Percentiles rank a stretch among this genome's conserved stretches.
Evolutionary conservation across 2,113 vertebrate genomes (phyloP).

Genomic region (Sterrhoptilus dennistouni): DNA sequence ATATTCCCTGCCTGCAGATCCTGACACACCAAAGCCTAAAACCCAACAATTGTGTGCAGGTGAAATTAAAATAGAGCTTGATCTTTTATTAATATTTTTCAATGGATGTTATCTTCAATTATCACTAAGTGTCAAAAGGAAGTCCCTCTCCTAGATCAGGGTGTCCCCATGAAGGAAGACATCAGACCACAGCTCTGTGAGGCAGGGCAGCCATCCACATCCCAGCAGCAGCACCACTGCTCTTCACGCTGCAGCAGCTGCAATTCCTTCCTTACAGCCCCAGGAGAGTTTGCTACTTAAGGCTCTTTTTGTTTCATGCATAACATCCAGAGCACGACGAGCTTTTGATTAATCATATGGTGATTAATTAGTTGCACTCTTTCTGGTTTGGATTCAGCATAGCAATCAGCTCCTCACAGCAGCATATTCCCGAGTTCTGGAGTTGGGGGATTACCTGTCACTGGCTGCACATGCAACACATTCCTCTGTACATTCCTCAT

Average conservation of each 20-base stretch:
- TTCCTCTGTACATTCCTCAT: not conserved
- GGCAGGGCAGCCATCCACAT: not conserved
- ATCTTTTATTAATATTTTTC: not conserved
- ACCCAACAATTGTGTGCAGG: not conserved
- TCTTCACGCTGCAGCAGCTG: not conserved
- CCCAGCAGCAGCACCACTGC: not conserved
- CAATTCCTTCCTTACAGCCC: not conserved
- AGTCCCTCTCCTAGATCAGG: not conserved
- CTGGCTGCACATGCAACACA: not conserved
- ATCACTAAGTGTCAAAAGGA: not conserved
- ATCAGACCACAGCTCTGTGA: not conserved
- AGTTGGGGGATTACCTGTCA: not conserved
- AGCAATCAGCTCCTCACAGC: constrained; percentile 15
- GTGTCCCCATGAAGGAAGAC: not conserved
- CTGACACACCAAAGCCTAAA: not conserved
- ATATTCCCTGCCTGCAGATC: not conserved
- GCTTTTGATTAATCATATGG: constrained; percentile 38
- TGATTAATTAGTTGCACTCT: constrained; percentile 37
- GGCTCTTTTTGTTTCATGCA: not conserved
- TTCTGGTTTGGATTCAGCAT: not conserved
- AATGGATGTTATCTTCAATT: not conserved
- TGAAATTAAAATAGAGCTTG: not conserved
- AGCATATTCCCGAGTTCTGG: not conserved
- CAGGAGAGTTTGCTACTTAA: constrained; percentile 2
- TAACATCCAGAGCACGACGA: not conserved